A percentile compares a stretch with the other conserved stretches of the same genome.
Conservation (phyloP, 2,888 invertebrate species). For the Mesodorylaimus sp. region DNA sequence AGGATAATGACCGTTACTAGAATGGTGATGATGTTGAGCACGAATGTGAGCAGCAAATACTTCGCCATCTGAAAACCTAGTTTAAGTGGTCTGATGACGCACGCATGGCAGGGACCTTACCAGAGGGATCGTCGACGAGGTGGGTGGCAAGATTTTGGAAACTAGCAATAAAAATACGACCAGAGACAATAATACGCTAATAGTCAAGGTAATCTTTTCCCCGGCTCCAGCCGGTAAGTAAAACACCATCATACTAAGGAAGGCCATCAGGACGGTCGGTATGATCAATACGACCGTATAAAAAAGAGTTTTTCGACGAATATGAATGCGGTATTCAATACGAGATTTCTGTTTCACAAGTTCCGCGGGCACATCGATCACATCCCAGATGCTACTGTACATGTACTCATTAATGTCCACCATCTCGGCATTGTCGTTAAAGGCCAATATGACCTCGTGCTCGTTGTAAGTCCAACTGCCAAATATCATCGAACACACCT, state of each 20-base stretch:
- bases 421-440: conserved; percentile 75
- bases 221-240: conserved; percentile 96
- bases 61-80: conserved; percentile 43
- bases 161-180: conserved; percentile 96
- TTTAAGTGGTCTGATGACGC: no score
- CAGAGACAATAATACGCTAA: conserved; percentile 94
- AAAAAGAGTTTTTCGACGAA: conserved; percentile 81
- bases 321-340: conserved; percentile 24
- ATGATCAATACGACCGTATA: conserved; percentile 97
- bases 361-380: conserved; percentile 61
- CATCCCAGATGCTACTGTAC: conserved; percentile 97
- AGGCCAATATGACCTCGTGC: conserved; percentile 68
- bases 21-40: conserved; percentile 99
- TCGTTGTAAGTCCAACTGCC: conserved; percentile 96
- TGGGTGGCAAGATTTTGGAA: conserved; percentile 95
- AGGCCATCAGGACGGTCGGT: conserved; percentile 94
- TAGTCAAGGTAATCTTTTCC: conserved; percentile 56
- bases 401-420: conserved; percentile 86
- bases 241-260: conserved; percentile 93
- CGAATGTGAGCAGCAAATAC: conserved; percentile 93
- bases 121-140: conserved; percentile 85
- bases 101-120: no score
- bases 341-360: conserved; percentile 54
- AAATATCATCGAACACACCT: conserved; percentile 83
- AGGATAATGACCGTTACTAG: conserved; percentile 96